phyloP scores from a whole-genome alignment of 2,797 vertebrate species.

The Enteromius treurensis region DNA sequence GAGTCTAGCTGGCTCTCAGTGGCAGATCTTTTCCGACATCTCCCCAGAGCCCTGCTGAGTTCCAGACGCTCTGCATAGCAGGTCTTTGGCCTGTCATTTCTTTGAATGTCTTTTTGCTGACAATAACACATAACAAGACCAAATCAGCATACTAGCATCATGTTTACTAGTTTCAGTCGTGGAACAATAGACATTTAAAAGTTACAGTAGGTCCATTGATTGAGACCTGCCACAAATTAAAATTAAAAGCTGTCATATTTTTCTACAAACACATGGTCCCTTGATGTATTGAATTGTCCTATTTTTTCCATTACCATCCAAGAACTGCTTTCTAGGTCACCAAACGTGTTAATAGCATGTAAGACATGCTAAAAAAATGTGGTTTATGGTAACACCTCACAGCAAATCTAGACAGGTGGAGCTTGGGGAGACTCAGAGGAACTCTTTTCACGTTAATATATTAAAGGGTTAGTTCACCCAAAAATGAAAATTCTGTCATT shows the following conservation, averaged over 20 bases:
- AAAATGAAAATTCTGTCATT: too few relatives aligned
- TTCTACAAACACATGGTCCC: neutral
- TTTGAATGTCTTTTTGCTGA: neutral
- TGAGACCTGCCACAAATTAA: neutral
- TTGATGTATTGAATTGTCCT: neutral
- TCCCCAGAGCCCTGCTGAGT: conserved; percentile 5
- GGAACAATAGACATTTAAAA: too few relatives aligned
- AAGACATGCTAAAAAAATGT: neutral
- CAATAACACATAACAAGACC: neutral
- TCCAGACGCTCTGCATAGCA: neutral
- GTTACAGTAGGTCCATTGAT: neutral
- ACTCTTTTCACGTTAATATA: too few relatives aligned
- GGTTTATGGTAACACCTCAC: neutral
- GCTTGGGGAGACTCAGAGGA: neutral
- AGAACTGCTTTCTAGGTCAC: neutral
- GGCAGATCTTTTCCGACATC: neutral
- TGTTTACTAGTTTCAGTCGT: neutral
- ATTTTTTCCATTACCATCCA: neutral
- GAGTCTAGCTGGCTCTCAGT: neutral
- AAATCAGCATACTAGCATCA: neutral
- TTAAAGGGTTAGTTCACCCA: too few relatives aligned
- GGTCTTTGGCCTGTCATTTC: neutral
- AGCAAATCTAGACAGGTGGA: neutral
- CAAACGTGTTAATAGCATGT: neutral
- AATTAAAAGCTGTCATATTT: neutral